Evolutionary conservation across 2,888 invertebrate species (phyloP).

Genomic region (Andricus curvator): DNA sequence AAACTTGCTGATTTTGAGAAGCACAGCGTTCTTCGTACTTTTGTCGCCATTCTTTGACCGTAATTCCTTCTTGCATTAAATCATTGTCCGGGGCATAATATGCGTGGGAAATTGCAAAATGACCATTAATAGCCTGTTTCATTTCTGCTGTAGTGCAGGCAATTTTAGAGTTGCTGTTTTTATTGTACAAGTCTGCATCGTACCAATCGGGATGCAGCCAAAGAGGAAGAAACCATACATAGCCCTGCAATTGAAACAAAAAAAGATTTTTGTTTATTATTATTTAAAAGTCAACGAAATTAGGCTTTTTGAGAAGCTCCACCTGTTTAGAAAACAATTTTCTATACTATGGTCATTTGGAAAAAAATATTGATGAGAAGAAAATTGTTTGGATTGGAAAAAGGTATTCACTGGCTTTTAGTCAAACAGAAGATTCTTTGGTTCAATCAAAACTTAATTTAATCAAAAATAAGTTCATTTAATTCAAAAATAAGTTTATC

Average conservation of each 20-base stretch:
- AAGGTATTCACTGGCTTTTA: too few relatives aligned
- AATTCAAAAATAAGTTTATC: too few relatives aligned
- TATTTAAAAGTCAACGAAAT: too few relatives aligned
- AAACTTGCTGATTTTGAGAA: conserved; percentile 71
- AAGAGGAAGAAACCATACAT: conserved; percentile 92
- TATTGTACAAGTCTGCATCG: conserved; percentile 80
- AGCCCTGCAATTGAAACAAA: conserved; percentile 80
- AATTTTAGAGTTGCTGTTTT: conserved; percentile 76
- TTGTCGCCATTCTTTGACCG: conserved; percentile 83
- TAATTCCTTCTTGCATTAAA: conserved; percentile 83
- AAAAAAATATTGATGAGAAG: too few relatives aligned
- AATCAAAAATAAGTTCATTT: too few relatives aligned
- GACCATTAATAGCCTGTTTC: conserved; percentile 85
- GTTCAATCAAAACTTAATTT: too few relatives aligned
- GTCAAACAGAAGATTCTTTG: too few relatives aligned
- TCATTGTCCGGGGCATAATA: conserved; percentile 83
- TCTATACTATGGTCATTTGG: too few relatives aligned
- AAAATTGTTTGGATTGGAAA: too few relatives aligned
- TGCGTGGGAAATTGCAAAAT: conserved; percentile 85
- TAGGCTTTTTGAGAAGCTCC: too few relatives aligned
- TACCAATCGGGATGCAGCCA: conserved; percentile 85
- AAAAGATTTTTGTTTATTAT: background rate
- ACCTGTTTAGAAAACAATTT: too few relatives aligned
- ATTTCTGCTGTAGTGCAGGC: conserved; percentile 84
- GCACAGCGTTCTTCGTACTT: conserved; percentile 75